A percentile compares a stretch with the other conserved stretches of the same genome.
Conservation (phyloP, 1,140 invertebrate genomes). For the Hyposmocoma kahamanoa region DNA sequence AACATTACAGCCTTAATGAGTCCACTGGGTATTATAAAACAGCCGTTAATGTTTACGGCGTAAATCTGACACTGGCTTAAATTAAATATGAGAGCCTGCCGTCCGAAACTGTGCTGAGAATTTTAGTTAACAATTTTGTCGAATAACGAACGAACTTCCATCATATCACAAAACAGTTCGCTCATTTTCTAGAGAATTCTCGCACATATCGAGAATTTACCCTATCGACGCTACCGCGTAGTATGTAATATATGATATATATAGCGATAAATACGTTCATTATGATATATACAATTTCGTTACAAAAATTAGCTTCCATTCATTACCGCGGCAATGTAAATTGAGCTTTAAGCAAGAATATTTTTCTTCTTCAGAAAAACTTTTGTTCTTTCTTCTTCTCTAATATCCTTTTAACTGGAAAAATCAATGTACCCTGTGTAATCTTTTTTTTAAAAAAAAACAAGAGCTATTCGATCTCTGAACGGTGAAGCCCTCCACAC, state of each 20-base stretch:
- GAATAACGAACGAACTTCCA: background rate
- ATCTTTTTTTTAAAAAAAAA: too few species aligned
- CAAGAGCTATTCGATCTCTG: too few species aligned
- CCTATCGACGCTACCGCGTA: too few species aligned
- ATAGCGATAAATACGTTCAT: background rate
- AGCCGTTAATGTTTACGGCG: conserved; percentile 20
- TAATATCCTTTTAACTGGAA: too few species aligned
- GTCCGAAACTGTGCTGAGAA: conserved; percentile 12
- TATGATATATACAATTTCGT: too few species aligned
- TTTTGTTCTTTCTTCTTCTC: too few species aligned
- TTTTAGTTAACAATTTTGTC: background rate
- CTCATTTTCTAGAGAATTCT: background rate
- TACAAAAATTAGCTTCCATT: too few species aligned
- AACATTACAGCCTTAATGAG: conserved; percentile 12
- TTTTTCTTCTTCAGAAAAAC: too few species aligned
- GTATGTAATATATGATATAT: background rate
- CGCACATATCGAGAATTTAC: too few species aligned
- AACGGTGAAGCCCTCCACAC: too few species aligned
- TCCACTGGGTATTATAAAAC: conserved; percentile 32
- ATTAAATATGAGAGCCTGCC: conserved; percentile 34
- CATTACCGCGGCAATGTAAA: too few species aligned
- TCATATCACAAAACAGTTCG: background rate
- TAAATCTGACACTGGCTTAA: conserved; percentile 22
- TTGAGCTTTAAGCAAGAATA: background rate
- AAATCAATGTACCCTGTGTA: too few species aligned